Evolutionary conservation across 2,113 vertebrate species (phyloP), one percentile per base, ranked within the genome.

Genomic region (Urocolius indicus): DNA sequence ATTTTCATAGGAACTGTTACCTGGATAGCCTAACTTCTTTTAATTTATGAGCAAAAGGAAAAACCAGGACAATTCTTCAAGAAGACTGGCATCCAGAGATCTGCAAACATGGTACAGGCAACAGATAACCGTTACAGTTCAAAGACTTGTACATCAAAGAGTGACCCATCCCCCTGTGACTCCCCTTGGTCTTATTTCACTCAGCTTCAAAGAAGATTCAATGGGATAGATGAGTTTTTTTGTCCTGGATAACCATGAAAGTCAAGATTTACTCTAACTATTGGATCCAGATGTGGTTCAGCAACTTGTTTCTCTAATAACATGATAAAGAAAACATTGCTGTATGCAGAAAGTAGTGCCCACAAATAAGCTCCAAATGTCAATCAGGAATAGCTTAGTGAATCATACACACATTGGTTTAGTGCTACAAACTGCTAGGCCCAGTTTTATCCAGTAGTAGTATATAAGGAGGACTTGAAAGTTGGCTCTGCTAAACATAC

Each of bases 131-230:
- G 46, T 24, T 66, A 49, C 21, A 87, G 83, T 92, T 92, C 91
- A 96, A 94, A 94, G 83, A 59, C 43, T 67, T 73, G 23, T 27
- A 90, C 74, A 92, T 96, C 92, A 95, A 96, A 96, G 73, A 80
- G 18, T 75, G 65, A 82, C 63, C 65, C 67, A 26, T 32, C 26
- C 55, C 57, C 49, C 68, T 62, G 65, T 51, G 52, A 71, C 69
- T 92, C 26, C 29, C 29, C 57, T 19, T 83, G 29, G 52, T 91
- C 85, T 87, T 90, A 81, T 92, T 95, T 94, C 67, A 74, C 51
- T 93, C 87, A 67, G 54, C 84, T 95, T 97, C 82, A 84, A 95
- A 96, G 73, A 46, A 55, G 45, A 57, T 80, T 95, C 84, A 71
- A 16, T 43, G 18, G 61, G 73, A 93, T 57, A 86, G 67, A 88